Base-by-base conservation (phyloP, 2,888 invertebrate genomes). In the Acheta domesticus region DNA sequence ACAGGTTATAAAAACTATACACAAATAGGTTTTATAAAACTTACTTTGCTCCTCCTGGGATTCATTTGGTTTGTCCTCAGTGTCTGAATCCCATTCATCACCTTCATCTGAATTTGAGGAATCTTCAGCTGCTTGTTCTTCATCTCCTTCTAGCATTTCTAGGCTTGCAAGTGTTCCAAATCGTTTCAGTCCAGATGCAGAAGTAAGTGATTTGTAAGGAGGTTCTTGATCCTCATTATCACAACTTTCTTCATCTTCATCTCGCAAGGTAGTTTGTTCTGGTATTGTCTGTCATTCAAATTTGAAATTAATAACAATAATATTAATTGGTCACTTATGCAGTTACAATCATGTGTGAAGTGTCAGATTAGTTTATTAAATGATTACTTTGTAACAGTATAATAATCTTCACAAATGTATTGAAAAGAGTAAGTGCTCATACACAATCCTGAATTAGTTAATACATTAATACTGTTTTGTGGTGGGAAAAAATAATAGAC, bases 151-250 rank as follows among this genome's bases (percentile, higher is more conserved):
- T 20, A 82, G 77, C 79, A 81, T 83, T 75, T 83, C 83, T 79
- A 88, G 83, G 78, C 87, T 88, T 83, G 87, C 87, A 83, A 88
- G 85, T 2, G 88, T 88, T 12, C 88, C 88, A 82, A 86, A 88
- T 79, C 88, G 84, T 82, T 87, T 85, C 78, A 88, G 74, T 20
- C 82, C 82, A 12, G 62, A 49, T 19, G 79, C 74, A 14, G 91
- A 90, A 86, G 90, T 91, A 83, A 94, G 88, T 14, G 93, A 90
- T 81, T 92, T 89, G 85, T 94, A 94, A 20, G 93, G 93, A 48
- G 93, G 91, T 83, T 93, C 93, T 85, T 93, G 86, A 77, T n/a
- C 75, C 75, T 75, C 75, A 75, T 75, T 75, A 75, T 75, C 75
- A 23, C 75, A 75, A 20, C 75, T 75, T 75, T 75, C 75, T 75